A percentile compares a stretch with the other conserved stretches of the same genome.
Evolutionary conservation across 2,888 invertebrate species (phyloP).

Genomic region (Lasioglossum morio): DNA sequence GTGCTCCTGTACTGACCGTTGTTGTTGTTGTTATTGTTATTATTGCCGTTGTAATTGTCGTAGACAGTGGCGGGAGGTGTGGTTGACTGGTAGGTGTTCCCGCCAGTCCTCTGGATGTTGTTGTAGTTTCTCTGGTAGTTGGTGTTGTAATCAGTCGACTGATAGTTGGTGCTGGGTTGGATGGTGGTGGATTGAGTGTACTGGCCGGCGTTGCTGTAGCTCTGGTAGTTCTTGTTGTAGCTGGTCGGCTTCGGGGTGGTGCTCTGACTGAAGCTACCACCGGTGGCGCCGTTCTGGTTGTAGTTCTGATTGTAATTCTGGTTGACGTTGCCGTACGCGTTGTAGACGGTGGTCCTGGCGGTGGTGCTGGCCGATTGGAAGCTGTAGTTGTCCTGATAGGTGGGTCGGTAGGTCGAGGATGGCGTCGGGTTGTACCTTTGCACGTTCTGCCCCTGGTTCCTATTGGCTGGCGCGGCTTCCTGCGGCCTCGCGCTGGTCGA

Average conservation of each 20-base stretch:
- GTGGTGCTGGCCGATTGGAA: conserved; percentile 77
- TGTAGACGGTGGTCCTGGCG: conserved; percentile 67
- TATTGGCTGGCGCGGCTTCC: conserved; percentile 57
- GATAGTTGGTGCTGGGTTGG: conserved; percentile 77
- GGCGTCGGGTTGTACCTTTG: conserved; percentile 68
- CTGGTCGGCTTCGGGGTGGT: conserved; percentile 74
- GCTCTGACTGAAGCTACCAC: conserved; percentile 48
- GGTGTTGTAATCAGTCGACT: conserved; percentile 76
- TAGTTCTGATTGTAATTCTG: conserved; percentile 64
- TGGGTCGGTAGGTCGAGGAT: conserved; percentile 78
- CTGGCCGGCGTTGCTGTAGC: conserved; percentile 71
- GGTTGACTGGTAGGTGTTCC: conserved; percentile 72
- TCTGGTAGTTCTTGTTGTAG: conserved; percentile 69
- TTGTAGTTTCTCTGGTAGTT: conserved; percentile 79
- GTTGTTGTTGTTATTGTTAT: conserved; percentile 59
- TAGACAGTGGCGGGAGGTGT: conserved; percentile 74
- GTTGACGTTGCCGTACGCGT: conserved; percentile 32
- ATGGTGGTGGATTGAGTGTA: conserved; percentile 76
- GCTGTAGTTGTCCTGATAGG: conserved; percentile 76
- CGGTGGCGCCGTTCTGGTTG: conserved; percentile 61
- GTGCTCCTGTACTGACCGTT: conserved; percentile 73
- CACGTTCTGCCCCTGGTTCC: conserved; percentile 52
- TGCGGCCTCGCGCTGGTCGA: conserved; percentile 63
- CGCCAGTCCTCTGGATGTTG: conserved; percentile 77
- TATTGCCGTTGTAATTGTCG: conserved; percentile 70